Evolutionary conservation across 2,113 vertebrate species (phyloP), one percentile per base, ranked within the genome.

Genomic region (Cryptotis parvus): DNA sequence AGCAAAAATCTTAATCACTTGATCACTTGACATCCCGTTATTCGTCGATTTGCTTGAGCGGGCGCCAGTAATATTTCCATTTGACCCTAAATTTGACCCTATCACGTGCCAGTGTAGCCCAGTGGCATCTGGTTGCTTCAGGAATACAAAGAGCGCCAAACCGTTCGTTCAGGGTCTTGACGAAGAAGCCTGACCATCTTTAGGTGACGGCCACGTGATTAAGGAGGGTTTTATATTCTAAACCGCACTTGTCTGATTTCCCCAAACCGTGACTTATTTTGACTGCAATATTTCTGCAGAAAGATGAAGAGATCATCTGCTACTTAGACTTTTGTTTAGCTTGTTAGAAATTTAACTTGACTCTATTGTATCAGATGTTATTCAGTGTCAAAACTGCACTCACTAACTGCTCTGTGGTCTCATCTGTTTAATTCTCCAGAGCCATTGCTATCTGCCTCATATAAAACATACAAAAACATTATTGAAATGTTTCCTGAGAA

Each of bases 371-470:
- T 83, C 96, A 94, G 87, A 81, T 90, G 93, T 91, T 70, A 91
- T 22, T 68, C 83, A 91, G 33, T 88, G 31, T 68, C 93, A 93
- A 74, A 88, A 27, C n/a, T 72, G n/a, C 43, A 26, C 35, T 92
- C 93, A 86, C 73, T 77, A 68, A 49, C 37, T 79, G 80, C 80
- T 83, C 92, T 91, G 90, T 77, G 66, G 43, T 61, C 75, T 84
- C 66, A 68, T 85, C 52, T 86, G 75, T 70, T 79, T 79, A 87
- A 90, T 91, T 73, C 82, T 84, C 89, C 92, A 90, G 85, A 70
- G 80, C 70, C 8, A 68, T 79, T 77, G 72, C 84, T 81, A 55
- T 93, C 82, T 83, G 63, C 52, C 41, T 94, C 35, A n/a, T 83
- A 55, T 49, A 88, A 49, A 58, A 58, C 55, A 6, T 58, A 58